phyloP scores from a whole-genome alignment of 2,113 vertebrate species.

The rabbit (Oryctolagus cuniculus) region mOryCun1.1 NC_091453.1:104390001-104390500 shows the following conservation, averaged over 20 bases:
- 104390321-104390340: neutral
- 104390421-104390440: neutral
- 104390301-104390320: neutral
- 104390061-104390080: neutral
- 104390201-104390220: neutral
- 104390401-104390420: neutral
- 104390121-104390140: neutral
- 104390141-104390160: neutral
- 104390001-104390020: too few relatives aligned
- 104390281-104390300: neutral
- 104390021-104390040: neutral
- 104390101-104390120: neutral
- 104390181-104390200: conserved; percentile 9
- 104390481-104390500: neutral
- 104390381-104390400: conserved; percentile 28
- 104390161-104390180: neutral
- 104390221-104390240: neutral
- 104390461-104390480: neutral
- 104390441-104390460: neutral
- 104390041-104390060: neutral
- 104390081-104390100: neutral
- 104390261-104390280: neutral
- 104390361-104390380: neutral
- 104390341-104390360: neutral
- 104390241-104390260: neutral